A percentile compares a stretch with the other conserved stretches of the same genome.
These are phyloP conservation scores for Nephrocerus scutellatus DNA, from an alignment of 2,888 invertebrate species.

Conservation along the genomic window DNA sequence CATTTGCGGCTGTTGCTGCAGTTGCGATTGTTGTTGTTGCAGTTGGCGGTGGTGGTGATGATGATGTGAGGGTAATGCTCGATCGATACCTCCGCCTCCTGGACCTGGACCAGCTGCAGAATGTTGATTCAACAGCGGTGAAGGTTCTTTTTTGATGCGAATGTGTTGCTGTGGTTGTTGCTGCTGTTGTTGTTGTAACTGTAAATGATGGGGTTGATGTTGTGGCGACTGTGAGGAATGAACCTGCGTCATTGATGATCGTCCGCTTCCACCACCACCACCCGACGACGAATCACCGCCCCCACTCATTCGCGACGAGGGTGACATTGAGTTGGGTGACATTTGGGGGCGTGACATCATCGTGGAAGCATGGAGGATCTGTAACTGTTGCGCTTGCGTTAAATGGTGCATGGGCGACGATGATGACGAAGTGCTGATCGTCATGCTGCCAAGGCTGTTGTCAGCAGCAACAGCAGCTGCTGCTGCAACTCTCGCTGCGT, in stretches of 20 bases:
- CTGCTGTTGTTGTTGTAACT: conserved; percentile 31
- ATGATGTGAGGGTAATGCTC: conserved; percentile 22
- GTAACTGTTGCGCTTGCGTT: conserved; percentile 45
- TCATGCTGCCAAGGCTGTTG: conserved; percentile 21
- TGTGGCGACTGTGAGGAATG: conserved; percentile 33
- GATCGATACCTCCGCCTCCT: conserved; percentile 25
- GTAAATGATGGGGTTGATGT: conserved; percentile 38
- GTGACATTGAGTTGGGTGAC: conserved; percentile 36
- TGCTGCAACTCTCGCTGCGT: conserved; percentile 24
- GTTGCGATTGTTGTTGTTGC: conserved; percentile 31
- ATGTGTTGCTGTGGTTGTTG: conserved; percentile 34
- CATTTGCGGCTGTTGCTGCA: conserved; percentile 33
- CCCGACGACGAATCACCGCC: no score
- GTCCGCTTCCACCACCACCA: no score
- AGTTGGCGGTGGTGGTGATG: conserved; percentile 30
- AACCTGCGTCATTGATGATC: conserved; percentile 22
- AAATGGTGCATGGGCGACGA: conserved; percentile 42
- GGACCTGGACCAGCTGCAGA: conserved; percentile 22
- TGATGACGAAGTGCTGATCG: conserved; percentile 23
- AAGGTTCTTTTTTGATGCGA: conserved; percentile 43
- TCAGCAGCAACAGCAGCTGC: conserved; percentile 32
- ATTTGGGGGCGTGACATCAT: conserved; percentile 35
- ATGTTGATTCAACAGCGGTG: conserved; percentile 27
- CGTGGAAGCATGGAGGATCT: conserved; percentile 41
- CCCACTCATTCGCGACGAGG: conserved; percentile 29